Evolutionary conservation across 2,797 vertebrate genomes (phyloP).

Genomic region (Allobates femoralis): DNA sequence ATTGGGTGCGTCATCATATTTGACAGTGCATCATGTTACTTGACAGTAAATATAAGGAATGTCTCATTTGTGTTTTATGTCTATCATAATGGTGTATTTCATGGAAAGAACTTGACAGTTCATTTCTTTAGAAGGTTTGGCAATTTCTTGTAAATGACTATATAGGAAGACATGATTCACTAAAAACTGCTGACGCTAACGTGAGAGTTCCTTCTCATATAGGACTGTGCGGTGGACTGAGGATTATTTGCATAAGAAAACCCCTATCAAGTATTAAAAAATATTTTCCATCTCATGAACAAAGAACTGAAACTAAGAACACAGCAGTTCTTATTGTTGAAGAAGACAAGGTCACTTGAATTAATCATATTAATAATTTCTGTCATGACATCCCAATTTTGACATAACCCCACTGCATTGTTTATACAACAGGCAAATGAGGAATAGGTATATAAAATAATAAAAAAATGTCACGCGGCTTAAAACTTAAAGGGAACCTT

Average conservation of each 20-base stretch:
- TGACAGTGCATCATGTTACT: not conserved
- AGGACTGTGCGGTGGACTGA: conserved; percentile 48
- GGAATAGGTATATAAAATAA: too few species aligned
- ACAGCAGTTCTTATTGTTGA: conserved; percentile 48
- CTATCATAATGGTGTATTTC: conserved; percentile 8
- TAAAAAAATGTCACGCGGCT: too few species aligned
- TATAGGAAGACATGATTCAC: conserved; percentile 74
- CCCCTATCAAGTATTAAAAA: conserved; percentile 73
- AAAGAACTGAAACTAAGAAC: conserved; percentile 66
- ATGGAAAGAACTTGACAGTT: conserved; percentile 65
- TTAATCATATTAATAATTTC: not conserved
- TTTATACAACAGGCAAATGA: too few species aligned
- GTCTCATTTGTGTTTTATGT: not conserved
- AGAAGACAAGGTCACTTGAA: not conserved
- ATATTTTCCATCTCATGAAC: conserved; percentile 72
- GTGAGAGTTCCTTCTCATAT: conserved; percentile 69
- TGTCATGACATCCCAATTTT: not conserved
- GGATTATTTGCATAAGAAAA: conserved; percentile 68
- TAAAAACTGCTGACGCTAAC: conserved; percentile 75
- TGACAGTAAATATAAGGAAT: conserved; percentile 7
- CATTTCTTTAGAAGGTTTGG: conserved; percentile 76
- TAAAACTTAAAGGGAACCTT: too few species aligned
- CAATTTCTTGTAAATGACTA: conserved; percentile 81
- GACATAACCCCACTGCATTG: not conserved
- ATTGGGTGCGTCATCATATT: not conserved